Base-by-base conservation (phyloP, 2,797 vertebrate genomes). In the Sandelia bainsii region DNA sequence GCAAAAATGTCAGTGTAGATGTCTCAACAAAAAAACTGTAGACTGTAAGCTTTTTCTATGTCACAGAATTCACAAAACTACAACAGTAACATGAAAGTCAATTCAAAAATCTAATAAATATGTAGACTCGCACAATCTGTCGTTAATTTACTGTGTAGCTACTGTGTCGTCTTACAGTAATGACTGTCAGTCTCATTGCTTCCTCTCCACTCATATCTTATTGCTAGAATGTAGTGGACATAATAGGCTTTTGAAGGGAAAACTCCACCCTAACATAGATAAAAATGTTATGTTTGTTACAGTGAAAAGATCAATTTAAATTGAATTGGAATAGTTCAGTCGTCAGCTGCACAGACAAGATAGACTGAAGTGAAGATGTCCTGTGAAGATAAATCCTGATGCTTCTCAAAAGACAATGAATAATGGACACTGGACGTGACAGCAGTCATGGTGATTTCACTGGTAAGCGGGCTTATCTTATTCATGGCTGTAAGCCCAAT, bases 401-500 rank as follows among this genome's bases (percentile, higher is more conserved):
- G 37, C n/a, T 42, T 65, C 14, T 27, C 3, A 23, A 14, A 25
- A 68, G 23, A 57, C 56, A 66, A 51, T 45, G 8, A n/a, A 56
- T 32, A 49, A 32, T 17, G 3, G 23, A 58, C 34, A 40, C 39
- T 12, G 13, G 11, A 29, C 11, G 2, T 63, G 29, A 62, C 13
- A 60, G 34, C 27, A 51, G 45, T 22, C 17, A 16, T 39, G 8
- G 20, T 40, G 34, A 67, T 62, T 76, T 75, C 40, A 54, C 62
- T 57, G 48, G 2, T 42, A 1, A 14, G 4, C 44, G 34, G 13
- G 1, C 5, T 79, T 79, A 81, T 83, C 71, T 61, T 68, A 73
- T 80, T 39, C 0, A 52, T 27, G 1, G 13, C 9, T 44, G 12
- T 19, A n/a, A 23, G 1, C 19, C 1, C 6, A 34, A 82, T 77